phyloP scores from a whole-genome alignment of 2,113 vertebrate genomes.

The Myrmophylax atrothorax region DNA sequence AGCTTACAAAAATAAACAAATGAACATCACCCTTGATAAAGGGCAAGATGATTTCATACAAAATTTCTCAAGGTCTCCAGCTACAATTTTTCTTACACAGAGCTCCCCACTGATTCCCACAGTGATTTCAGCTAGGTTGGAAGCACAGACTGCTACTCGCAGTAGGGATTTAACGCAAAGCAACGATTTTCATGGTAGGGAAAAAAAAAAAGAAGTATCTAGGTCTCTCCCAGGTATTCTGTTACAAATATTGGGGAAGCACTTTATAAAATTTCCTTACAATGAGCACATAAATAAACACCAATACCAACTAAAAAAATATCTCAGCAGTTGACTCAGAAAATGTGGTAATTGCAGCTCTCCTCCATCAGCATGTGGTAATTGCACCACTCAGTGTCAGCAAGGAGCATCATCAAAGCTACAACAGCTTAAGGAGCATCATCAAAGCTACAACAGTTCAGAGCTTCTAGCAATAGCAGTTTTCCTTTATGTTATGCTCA shows the following conservation, averaged over 20 bases:
- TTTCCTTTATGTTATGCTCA: background rate
- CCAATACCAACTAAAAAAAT: background rate
- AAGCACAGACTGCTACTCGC: background rate
- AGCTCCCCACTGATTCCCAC: background rate
- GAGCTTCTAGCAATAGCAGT: background rate
- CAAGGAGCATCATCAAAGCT: constrained; percentile 54
- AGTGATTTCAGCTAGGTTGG: background rate
- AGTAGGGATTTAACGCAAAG: background rate
- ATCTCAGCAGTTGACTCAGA: constrained; percentile 27
- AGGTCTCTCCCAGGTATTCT: background rate
- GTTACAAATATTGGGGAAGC: background rate
- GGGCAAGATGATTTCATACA: background rate
- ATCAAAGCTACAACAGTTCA: constrained; percentile 27
- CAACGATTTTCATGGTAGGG: background rate
- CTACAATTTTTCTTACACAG: background rate
- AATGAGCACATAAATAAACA: constrained; percentile 16
- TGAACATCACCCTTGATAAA: background rate
- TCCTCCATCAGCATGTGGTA: constrained; percentile 31
- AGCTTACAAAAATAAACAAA: background rate
- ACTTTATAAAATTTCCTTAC: background rate
- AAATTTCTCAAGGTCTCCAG: background rate
- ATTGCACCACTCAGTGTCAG: constrained; percentile 48
- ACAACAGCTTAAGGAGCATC: constrained; percentile 43
- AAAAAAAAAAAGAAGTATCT: background rate
- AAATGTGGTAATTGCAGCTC: background rate